A percentile compares a stretch with the other conserved stretches of the same genome.
Evolutionary conservation across 2,113 vertebrate species (phyloP).

Genomic region (Chaetops frenatus): DNA sequence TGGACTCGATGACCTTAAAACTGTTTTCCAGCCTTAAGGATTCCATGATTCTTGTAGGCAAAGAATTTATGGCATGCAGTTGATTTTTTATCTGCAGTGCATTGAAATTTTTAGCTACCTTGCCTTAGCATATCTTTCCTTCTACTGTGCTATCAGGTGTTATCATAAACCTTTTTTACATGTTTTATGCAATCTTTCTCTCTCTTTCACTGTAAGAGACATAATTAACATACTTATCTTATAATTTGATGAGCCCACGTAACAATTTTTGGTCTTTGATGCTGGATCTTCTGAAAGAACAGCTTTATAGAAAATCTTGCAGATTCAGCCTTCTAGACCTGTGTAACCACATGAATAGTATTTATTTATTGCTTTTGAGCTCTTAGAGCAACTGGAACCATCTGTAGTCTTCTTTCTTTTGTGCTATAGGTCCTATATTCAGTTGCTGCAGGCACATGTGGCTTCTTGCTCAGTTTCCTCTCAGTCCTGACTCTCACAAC

Average conservation of each 20-base stretch:
- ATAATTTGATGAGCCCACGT: neutral
- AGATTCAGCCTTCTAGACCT: neutral
- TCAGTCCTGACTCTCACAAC: neutral
- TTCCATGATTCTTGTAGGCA: neutral
- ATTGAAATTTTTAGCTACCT: neutral
- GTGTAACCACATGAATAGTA: neutral
- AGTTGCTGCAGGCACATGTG: neutral
- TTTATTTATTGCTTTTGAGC: neutral
- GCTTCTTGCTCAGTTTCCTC: neutral
- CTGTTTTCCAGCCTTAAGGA: neutral
- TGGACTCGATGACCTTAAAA: neutral
- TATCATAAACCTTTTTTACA: neutral
- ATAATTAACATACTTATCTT: neutral
- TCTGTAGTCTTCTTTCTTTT: neutral
- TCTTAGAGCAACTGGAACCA: neutral
- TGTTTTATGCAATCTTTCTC: neutral
- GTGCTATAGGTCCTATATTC: neutral
- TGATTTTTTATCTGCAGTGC: neutral
- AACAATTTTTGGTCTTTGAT: neutral
- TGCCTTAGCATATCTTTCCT: neutral
- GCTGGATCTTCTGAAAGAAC: neutral
- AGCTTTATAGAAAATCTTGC: neutral
- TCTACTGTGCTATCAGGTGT: neutral
- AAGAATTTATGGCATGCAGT: neutral
- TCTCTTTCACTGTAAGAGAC: neutral